phyloP scores from a whole-genome alignment of 2,888 invertebrate species.

The Malthinus flaveolus region DNA sequence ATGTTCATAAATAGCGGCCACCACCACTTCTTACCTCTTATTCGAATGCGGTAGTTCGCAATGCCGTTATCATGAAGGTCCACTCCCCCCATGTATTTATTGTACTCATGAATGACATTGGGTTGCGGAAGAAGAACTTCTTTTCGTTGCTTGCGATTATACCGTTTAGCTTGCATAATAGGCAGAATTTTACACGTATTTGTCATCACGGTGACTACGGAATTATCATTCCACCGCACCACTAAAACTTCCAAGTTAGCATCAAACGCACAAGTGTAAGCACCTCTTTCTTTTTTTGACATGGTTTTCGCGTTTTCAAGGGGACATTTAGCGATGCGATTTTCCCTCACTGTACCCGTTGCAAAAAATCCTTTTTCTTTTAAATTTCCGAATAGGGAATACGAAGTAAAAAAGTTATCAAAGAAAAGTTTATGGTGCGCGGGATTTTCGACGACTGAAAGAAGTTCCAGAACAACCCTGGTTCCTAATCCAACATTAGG shows the following conservation, averaged over 20 bases:
- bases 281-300: background rate
- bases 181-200: conserved; percentile 16
- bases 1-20: conserved; percentile 18
- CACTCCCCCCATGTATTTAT: conserved; percentile 20
- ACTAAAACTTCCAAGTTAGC: conserved; percentile 3
- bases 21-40: conserved; percentile 22
- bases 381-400: conserved; percentile 13
- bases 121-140: conserved; percentile 3
- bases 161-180: conserved; percentile 8
- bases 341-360: conserved; percentile 19
- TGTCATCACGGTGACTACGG: conserved; percentile 9
- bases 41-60: conserved; percentile 14
- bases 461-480: conserved; percentile 12
- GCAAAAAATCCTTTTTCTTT: conserved; percentile 7
- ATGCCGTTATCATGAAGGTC: conserved; percentile 15
- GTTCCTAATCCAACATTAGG: conserved; percentile 25
- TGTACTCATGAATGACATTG: conserved; percentile 7
- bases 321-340: conserved; percentile 18
- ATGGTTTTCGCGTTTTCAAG: conserved; percentile 4
- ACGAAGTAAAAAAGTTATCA: conserved; percentile 28
- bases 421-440: conserved; percentile 17
- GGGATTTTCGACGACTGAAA: conserved; percentile 13
- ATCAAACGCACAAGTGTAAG: background rate
- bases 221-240: conserved; percentile 21
- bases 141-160: conserved; percentile 5